A percentile compares a stretch with the other conserved stretches of the same genome.
Conservation (phyloP, 2,888 invertebrate species). For the Hemicrepidius hirtus region DNA sequence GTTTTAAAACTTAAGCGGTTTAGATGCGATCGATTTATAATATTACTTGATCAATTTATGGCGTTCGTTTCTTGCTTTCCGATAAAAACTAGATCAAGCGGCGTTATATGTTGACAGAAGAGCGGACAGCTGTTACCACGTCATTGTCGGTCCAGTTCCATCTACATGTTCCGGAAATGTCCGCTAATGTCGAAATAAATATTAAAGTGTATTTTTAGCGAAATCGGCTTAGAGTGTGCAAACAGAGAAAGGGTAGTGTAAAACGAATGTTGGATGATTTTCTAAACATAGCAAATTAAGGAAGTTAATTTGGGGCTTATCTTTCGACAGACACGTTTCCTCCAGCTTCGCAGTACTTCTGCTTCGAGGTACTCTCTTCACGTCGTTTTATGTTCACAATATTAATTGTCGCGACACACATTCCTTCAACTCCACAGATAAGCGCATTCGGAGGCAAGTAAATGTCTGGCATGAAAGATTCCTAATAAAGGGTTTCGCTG, state of each 20-base stretch:
- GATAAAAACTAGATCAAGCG: neutral
- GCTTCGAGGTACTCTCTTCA: conserved; percentile 61
- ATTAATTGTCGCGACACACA: conserved; percentile 63
- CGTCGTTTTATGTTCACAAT: conserved; percentile 65
- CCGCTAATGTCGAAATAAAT: conserved; percentile 40
- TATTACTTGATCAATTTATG: neutral
- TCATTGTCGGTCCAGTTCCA: conserved; percentile 25
- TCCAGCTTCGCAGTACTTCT: conserved; percentile 59
- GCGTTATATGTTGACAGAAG: conserved; percentile 29
- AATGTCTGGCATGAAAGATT: conserved; percentile 41
- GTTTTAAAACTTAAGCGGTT: no score
- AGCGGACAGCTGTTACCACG: conserved; percentile 37
- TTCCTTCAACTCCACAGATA: conserved; percentile 47
- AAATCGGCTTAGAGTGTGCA: conserved; percentile 51
- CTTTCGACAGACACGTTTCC: conserved; percentile 68
- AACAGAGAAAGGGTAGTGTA: conserved; percentile 43
- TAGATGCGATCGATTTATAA: neutral
- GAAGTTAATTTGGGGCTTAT: conserved; percentile 69
- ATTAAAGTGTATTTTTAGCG: conserved; percentile 56
- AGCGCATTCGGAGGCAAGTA: conserved; percentile 44
- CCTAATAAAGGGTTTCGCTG: conserved; percentile 37
- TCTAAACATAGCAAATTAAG: conserved; percentile 69
- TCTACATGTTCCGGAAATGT: conserved; percentile 30
- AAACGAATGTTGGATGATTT: conserved; percentile 65
- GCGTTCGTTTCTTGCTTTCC: conserved; percentile 9